Evolutionary conservation across 2,888 invertebrate species (phyloP), one percentile per base, ranked within the genome.

Genomic region (Sipunculus nudus): DNA sequence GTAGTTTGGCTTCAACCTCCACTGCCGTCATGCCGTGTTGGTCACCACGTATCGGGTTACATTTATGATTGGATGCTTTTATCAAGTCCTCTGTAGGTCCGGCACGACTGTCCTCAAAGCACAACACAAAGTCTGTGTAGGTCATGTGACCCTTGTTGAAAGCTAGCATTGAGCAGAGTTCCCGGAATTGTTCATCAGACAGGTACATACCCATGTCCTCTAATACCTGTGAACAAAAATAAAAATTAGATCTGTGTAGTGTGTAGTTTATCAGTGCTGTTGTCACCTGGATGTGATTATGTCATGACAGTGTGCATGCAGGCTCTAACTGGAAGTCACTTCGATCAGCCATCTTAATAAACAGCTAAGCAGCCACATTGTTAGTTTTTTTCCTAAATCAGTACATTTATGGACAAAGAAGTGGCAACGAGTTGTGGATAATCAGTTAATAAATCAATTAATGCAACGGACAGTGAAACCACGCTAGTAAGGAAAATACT

Each of bases 21-120:
- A 72, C 70, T 10, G 78, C 77, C 23, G 73, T 76, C 75, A 81
- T 75, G 13, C 76, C 75, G 55, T 65, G 71, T 54, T 80, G 74
- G 52, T 79, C 79, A n/a, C 81, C 82, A 3, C 80, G 68, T 31
- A 78, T 76, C 3, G 76, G 69, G 61, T 82, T 80, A 19, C 80
- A 78, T 3, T 68, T 63, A 59, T 80, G 80, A 56, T 81, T 81
- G n/a, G 71, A 74, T 5, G 65, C 61, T 39, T 77, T 72, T 16
- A 67, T 53, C 1, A 78, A 65, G 21, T 74, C 72, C 35, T 69
- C 71, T 0, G 68, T 63, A 6, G 59, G 56, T 2, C 75, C 77
- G 5, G 65, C 63, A n/a, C 77, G 65, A 5, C 77, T 73, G 56
- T 78, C 77, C 35, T 75, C 76, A 69, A 81, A 81, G 52, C 66